Base-by-base conservation (phyloP, 2,888 invertebrate genomes). In the Drosophila colorata region DNA sequence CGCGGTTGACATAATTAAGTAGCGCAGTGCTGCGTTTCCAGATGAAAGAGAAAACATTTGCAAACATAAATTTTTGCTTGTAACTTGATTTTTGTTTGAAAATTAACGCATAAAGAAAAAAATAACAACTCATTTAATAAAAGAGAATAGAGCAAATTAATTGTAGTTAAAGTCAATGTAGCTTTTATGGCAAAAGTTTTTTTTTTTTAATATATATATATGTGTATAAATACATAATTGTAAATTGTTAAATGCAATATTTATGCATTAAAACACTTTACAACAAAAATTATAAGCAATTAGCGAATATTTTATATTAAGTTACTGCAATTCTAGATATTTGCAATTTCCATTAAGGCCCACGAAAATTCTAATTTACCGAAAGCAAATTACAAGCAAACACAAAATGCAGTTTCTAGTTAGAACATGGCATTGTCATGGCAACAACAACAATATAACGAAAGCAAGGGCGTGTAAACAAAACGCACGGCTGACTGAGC, bases 401-500 rank as follows among this genome's bases (percentile, higher is more conserved):
- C 43, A 43, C 40, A 53, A 59, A 73, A 59, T 49, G 60, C 66
- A 68, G 64, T 67, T 73, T 59, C 56, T 60, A 84, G 57, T 72
- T 74, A 57, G 53, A 78, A 66, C 60, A 67, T 78, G 60, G 52
- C 66, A 78, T 78, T 80, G 71, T 76, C 76, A 85, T 84, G 56
- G 72, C 60, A 77, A 80, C 73, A 74, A 43, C 51, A 63, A 61
- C 40, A 64, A 31, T 41, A 72, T 57, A 82, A 52, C 57, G 58
- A 77, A 63, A 64, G 67, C 74, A 73, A 67, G 77, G 81, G 78
- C 72, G 68, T 67, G 67, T 80, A 74, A 80, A 74, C 80, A 86
- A 86, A 86, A 80, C 75, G 84, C 81, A 84, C 65, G 78, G 69
- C 69, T 81, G 73, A 80, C 75, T 83, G 80, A 69, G 23, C 53